These are phyloP conservation scores for Sceloporus undulatus DNA, from an alignment of 2,113 vertebrate genomes.

Conservation along the genomic window DNA sequence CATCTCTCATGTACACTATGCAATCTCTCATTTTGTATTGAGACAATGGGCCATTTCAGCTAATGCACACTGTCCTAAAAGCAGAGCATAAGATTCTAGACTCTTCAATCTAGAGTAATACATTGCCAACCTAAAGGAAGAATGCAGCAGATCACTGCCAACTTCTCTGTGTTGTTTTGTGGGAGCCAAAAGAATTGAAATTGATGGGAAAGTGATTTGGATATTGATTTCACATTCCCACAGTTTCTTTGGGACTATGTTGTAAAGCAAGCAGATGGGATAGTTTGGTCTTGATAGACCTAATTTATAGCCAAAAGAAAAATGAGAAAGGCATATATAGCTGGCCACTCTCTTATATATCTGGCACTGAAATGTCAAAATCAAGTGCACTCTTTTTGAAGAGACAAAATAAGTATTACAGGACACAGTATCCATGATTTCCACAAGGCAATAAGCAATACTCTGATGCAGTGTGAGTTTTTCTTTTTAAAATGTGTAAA, in stretches of 20 bases:
- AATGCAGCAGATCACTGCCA: not conserved
- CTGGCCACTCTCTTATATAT: not conserved
- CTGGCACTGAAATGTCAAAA: not conserved
- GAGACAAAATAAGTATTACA: not conserved
- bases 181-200: constrained; percentile 46
- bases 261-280: constrained; percentile 32
- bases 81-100: not conserved
- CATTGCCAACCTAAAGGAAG: constrained; percentile 40
- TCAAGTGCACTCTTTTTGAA: not conserved
- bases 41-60: constrained; percentile 39
- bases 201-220: constrained; percentile 41
- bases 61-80: not conserved
- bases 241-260: constrained; percentile 24
- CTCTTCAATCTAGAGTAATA: not conserved
- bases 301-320: constrained; percentile 20
- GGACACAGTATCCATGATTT: not conserved
- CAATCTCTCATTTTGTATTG: not conserved
- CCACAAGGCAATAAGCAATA: not conserved
- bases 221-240: constrained; percentile 30
- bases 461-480: not conserved
- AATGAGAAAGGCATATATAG: not conserved
- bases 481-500: not conserved
- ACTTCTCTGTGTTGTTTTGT: constrained; percentile 17
- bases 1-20: not conserved
- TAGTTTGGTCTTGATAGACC: constrained; percentile 10